Evolutionary conservation across 35 echinoderm and acorn worm species (phyloP), one percentile per base, ranked within the genome.

Genomic region (Amphiura filiformis): DNA sequence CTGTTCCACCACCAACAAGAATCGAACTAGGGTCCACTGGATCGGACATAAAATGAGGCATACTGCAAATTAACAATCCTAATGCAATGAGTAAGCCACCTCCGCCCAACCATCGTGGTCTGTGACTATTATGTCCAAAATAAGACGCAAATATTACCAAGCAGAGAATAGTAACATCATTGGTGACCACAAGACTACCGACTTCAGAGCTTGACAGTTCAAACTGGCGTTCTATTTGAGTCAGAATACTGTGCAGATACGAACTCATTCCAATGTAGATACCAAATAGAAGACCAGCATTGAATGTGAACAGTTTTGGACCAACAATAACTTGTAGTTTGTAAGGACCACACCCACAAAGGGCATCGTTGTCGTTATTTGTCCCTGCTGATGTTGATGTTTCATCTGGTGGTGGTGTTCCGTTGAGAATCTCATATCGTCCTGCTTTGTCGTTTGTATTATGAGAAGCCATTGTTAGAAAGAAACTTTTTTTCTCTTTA

Each of bases 51-150:
- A 97, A 91, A 65, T 97, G 95, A 34, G 95, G 95, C 26, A 97
- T 39, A 15, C 88, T 75, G 40, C 80, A 83, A 0, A 94, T 26
- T 0, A 97, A 42, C 1, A 82, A 80, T 22, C 95, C 95, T 1
- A 94, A 2, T 44, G 83, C 91, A 7, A 88, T 65, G 1, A 87
- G 14, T 32, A 61, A n/a, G 32, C 81, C 41, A 20, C 81, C 81
- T 0, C 81, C 38, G 15, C 81, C 81, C 34, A 94, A 90, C 41
- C 93, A 87, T 11, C 92, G 49, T 0, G 95, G 95, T 34, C 92
- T 84, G 89, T 97, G 95, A 37, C 91, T 82, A 12, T 83, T 91
- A 75, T 93, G 88, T 31, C 95, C 95, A 47, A 87, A 97, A 76
- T 97, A 88, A 36, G 85, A 88, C 65, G 94, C 91, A 77, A 97